Conservation (phyloP, 2,797 vertebrate genomes). For the Spinibarbus caldwelli region DNA sequence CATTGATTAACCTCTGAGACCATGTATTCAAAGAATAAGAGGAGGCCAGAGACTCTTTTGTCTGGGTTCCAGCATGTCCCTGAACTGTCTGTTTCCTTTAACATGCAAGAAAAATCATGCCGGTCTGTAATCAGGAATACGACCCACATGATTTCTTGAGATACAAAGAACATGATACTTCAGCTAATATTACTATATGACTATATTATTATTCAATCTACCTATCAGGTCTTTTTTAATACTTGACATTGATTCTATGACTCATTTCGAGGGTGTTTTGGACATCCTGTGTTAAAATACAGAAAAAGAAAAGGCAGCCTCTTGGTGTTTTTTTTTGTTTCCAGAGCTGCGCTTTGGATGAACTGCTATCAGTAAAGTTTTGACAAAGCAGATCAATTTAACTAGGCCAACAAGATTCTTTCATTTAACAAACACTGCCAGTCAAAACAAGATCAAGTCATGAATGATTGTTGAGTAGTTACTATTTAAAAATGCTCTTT, state of each 20-base stretch:
- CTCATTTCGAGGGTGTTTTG: background rate
- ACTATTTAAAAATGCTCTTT: background rate
- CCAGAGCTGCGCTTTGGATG: background rate
- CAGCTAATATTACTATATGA: background rate
- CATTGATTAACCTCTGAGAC: constrained; percentile 7
- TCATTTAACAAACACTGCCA: background rate
- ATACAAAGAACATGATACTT: background rate
- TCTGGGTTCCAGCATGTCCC: background rate
- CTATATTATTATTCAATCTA: background rate
- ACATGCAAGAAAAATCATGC: background rate
- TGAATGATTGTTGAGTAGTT: background rate
- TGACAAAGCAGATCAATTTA: constrained; percentile 20
- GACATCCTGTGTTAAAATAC: background rate
- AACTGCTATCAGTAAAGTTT: constrained; percentile 32
- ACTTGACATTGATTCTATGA: background rate
- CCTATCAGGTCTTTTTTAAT: background rate
- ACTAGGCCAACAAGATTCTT: background rate
- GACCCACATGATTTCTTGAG: background rate
- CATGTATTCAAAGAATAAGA: constrained; percentile 5
- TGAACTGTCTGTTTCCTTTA: background rate
- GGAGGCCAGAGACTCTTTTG: constrained; percentile 1
- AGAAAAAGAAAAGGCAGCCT: background rate
- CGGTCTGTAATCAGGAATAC: background rate
- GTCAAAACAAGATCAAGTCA: background rate
- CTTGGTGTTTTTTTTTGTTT: background rate